These are phyloP conservation scores for Keiferia lycopersicella DNA, from an alignment of 2,888 invertebrate species.

Conservation along the genomic window DNA sequence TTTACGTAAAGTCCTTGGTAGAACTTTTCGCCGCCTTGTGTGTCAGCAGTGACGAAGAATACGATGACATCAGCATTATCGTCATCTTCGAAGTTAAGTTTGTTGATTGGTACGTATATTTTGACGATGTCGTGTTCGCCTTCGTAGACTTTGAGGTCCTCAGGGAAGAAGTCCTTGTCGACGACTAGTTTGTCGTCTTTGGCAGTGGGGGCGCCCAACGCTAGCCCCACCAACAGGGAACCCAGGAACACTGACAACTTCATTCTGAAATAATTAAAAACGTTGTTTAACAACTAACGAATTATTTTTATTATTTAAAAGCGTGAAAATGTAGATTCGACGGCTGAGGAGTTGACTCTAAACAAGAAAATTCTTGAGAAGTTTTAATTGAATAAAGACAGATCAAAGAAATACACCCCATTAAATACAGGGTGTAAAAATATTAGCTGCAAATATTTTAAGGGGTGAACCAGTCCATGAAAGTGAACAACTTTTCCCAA, in stretches of 20 bases:
- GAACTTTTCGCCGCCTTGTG: constrained; percentile 36
- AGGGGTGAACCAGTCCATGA: too few species aligned
- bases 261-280: constrained; percentile 25
- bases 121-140: constrained; percentile 48
- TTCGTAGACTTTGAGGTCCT: constrained; percentile 40
- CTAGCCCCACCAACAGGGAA: constrained; percentile 41
- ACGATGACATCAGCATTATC: constrained; percentile 26
- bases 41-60: constrained; percentile 50
- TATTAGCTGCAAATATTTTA: too few species aligned
- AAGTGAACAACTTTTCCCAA: too few species aligned
- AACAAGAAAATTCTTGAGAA: too few species aligned
- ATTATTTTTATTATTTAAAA: too few species aligned
- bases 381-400: too few species aligned
- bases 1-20: constrained; percentile 49
- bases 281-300: too few species aligned
- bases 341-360: too few species aligned
- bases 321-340: too few species aligned
- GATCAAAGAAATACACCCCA: too few species aligned
- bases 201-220: constrained; percentile 40
- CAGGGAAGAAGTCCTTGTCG: constrained; percentile 41
- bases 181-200: constrained; percentile 38
- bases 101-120: constrained; percentile 46
- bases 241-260: constrained; percentile 21
- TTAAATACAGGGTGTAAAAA: too few species aligned
- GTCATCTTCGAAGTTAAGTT: constrained; percentile 42